Percentiles rank a stretch among this genome's conserved stretches.
Conservation (phyloP, 2,888 invertebrate genomes). For the Morpho deidamia region DNA sequence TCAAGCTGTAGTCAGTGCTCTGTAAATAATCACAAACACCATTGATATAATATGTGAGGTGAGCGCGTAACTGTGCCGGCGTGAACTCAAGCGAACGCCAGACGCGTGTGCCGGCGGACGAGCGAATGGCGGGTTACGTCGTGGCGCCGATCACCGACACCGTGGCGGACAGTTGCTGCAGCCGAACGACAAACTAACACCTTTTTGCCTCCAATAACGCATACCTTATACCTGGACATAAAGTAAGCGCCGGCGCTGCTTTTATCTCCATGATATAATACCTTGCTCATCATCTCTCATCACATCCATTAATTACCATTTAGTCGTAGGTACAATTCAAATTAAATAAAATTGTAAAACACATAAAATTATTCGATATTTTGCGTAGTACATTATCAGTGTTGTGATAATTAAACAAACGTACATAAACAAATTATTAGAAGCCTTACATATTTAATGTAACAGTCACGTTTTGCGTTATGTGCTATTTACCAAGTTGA, state of each 20-base stretch:
- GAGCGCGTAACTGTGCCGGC: slow-evolving; percentile 37
- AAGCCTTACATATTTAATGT: not conserved
- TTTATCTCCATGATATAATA: too few relatives aligned
- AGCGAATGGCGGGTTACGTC: slow-evolving; percentile 60
- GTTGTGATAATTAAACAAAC: not conserved
- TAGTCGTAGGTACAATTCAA: too few relatives aligned
- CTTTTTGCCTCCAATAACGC: slow-evolving; percentile 56
- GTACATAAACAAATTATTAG: not conserved
- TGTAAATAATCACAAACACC: slow-evolving; percentile 58
- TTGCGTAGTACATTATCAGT: too few relatives aligned
- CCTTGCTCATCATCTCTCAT: too few relatives aligned
- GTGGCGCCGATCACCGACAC: slow-evolving; percentile 39
- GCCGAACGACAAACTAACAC: slow-evolving; percentile 58
- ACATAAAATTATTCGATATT: too few relatives aligned
- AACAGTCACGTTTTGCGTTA: slow-evolving; percentile 4
- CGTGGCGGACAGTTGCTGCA: slow-evolving; percentile 51
- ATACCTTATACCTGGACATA: slow-evolving; percentile 34
- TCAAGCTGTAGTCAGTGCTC: slow-evolving; percentile 31
- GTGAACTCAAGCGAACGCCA: slow-evolving; percentile 38
- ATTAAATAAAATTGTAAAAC: too few relatives aligned
- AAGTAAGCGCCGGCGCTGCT: slow-evolving; percentile 18
- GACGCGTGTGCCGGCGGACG: slow-evolving; percentile 63
- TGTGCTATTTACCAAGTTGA: too few relatives aligned
- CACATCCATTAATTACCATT: too few relatives aligned
- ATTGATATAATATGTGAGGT: slow-evolving; percentile 39